Evolutionary conservation across 2,113 vertebrate genomes (phyloP).

Genomic region (Pseudolaguvia tuberculata): DNA sequence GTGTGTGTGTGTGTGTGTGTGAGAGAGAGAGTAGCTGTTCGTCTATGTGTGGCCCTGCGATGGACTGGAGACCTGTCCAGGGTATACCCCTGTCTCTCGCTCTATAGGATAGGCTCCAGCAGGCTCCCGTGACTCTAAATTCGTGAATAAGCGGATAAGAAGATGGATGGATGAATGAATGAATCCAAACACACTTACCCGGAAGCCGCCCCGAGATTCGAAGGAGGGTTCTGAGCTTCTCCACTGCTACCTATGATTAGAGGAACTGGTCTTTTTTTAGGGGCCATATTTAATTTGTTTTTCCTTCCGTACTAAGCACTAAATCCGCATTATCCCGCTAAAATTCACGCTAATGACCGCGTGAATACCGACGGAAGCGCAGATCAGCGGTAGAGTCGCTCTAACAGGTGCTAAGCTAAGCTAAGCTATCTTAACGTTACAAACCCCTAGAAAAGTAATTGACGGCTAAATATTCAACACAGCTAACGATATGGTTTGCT

Average conservation of each 20-base stretch:
- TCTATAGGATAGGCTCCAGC: too few relatives aligned
- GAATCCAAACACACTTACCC: slow-evolving; percentile 67
- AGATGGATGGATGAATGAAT: too few relatives aligned
- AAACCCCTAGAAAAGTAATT: background rate
- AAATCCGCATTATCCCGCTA: background rate
- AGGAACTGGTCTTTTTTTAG: slow-evolving; percentile 77
- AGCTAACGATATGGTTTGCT: slow-evolving; percentile 17
- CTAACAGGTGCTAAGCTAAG: slow-evolving; percentile 33
- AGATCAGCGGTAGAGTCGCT: background rate
- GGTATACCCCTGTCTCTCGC: too few relatives aligned
- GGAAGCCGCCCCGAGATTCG: slow-evolving; percentile 65
- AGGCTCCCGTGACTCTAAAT: too few relatives aligned
- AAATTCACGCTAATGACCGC: background rate
- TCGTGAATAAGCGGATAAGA: too few relatives aligned
- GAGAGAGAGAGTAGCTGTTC: too few relatives aligned
- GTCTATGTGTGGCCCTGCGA: too few relatives aligned
- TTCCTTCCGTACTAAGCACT: background rate
- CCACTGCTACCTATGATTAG: slow-evolving; percentile 72
- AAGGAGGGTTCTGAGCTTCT: slow-evolving; percentile 66
- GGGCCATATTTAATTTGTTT: slow-evolving; percentile 64
- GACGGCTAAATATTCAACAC: background rate
- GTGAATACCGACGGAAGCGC: background rate
- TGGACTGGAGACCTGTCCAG: too few relatives aligned
- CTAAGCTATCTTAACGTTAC: background rate
- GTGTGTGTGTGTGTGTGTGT: too few relatives aligned